Base-by-base conservation (phyloP, 2,888 invertebrate species). In the Meteorus cinctellus region DNA sequence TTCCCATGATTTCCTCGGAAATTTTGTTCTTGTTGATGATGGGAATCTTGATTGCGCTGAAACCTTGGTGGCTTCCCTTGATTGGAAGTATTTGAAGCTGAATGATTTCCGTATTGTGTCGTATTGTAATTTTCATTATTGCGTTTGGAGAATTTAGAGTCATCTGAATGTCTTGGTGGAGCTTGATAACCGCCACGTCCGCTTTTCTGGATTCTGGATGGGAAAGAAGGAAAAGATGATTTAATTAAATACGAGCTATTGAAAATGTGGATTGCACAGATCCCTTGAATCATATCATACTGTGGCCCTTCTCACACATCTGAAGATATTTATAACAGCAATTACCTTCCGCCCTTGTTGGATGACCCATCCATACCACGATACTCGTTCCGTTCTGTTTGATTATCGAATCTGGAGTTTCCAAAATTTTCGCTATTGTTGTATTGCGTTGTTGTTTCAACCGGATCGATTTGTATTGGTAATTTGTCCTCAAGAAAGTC, bases 401-500 rank as follows among this genome's bases (percentile, higher is more conserved):
- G 83, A 74, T 78, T 84, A 67, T 89, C 87, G 1, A 78, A 63
- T 70, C 78, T 82, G 27, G 81, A 79, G 75, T 80, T 84, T 12
- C 79, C 79, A 36, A 79, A 77, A 51, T 51, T 74, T 36, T 80
- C 77, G 74, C 70, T 76, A 60, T 14, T 75, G 71, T 51, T 69
- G 73, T n/a, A 81, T n/a, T 72, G 74, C 48, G 79, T 76, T 77
- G 82, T 85, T 73, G 89, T 90, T 72, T 92, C 92, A 59, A 91
- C 48, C 5, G 80, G 89, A 76, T 92, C 92, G 80, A 90, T 76
- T 72, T 89, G 88, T n/a, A 89, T 90, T 62, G 94, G 94, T 65
- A 96, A 90, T 90, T 96, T 96, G 84, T 95, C 94, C 86, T 96
- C 96, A 10, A 96, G 91, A 86, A 96, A 96, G 88, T 95, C 95